Evolutionary conservation across 2,113 vertebrate genomes (phyloP).

Genomic region (Brachypteracias leptosomus): DNA sequence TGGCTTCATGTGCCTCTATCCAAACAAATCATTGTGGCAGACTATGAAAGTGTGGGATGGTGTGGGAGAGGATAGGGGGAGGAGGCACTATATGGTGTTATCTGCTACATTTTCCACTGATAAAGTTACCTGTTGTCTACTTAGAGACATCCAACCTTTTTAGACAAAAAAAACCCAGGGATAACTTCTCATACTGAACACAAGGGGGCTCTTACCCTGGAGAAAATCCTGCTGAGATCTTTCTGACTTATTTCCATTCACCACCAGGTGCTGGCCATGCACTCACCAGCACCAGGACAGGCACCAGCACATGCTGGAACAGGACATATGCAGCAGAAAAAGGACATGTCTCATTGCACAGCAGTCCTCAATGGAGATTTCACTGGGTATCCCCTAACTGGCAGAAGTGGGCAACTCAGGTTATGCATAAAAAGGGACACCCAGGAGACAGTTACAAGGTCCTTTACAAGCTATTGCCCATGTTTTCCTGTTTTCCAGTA

Average conservation of each 20-base stretch:
- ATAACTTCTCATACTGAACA: background rate
- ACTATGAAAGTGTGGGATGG: background rate
- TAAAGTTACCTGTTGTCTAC: background rate
- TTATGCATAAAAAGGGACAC: background rate
- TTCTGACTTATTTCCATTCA: background rate
- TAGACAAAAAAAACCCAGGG: background rate
- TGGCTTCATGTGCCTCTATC: background rate
- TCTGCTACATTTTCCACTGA: background rate
- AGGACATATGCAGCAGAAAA: background rate
- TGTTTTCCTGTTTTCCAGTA: background rate
- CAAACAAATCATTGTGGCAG: background rate
- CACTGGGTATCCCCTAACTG: background rate
- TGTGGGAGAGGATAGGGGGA: background rate
- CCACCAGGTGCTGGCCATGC: background rate
- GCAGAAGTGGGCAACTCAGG: background rate
- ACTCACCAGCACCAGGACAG: background rate
- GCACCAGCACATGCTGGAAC: background rate
- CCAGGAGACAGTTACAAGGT: background rate
- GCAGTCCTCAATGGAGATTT: background rate
- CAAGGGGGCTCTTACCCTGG: accelerated
- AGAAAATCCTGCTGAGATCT: background rate
- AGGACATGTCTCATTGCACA: background rate
- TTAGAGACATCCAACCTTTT: background rate
- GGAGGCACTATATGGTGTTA: background rate
- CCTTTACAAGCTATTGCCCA: background rate